A percentile compares a stretch with the other conserved stretches of the same genome.
Conservation (phyloP, 2,113 vertebrate genomes). For the Atractosteus spatula region DNA sequence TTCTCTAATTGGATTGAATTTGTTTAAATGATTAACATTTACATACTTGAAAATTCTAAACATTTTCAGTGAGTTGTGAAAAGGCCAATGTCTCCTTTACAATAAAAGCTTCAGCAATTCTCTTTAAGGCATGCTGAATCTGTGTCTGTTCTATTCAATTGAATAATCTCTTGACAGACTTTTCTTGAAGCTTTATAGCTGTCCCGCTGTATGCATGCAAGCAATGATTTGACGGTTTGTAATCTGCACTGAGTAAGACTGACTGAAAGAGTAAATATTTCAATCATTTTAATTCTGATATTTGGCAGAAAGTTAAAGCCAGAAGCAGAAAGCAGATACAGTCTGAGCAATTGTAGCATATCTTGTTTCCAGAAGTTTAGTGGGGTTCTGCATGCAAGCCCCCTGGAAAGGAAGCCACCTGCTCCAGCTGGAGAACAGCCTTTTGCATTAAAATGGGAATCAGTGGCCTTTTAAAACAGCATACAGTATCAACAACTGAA, state of each 20-base stretch:
- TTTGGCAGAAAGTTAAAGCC: background rate
- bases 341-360: too few relatives aligned
- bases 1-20: conserved; percentile 52
- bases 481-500: too few relatives aligned
- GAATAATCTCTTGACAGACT: conserved; percentile 4
- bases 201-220: background rate
- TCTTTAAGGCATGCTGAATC: conserved; percentile 11
- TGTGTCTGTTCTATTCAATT: conserved; percentile 16
- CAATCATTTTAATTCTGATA: background rate
- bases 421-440: too few relatives aligned
- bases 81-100: background rate
- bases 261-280: background rate
- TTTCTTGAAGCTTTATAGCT: background rate
- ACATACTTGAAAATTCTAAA: conserved; percentile 24
- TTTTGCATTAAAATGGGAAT: too few relatives aligned
- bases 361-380: too few relatives aligned
- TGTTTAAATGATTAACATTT: conserved; percentile 55
- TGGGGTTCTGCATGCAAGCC: too few relatives aligned
- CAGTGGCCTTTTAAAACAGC: too few relatives aligned
- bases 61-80: background rate
- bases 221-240: background rate
- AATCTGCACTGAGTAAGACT: background rate
- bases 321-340: too few relatives aligned
- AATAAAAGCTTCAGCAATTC: background rate
- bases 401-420: too few relatives aligned